Evolutionary conservation across 1,140 invertebrate genomes (phyloP).

Genomic region (Dolichoris vasculosae): DNA sequence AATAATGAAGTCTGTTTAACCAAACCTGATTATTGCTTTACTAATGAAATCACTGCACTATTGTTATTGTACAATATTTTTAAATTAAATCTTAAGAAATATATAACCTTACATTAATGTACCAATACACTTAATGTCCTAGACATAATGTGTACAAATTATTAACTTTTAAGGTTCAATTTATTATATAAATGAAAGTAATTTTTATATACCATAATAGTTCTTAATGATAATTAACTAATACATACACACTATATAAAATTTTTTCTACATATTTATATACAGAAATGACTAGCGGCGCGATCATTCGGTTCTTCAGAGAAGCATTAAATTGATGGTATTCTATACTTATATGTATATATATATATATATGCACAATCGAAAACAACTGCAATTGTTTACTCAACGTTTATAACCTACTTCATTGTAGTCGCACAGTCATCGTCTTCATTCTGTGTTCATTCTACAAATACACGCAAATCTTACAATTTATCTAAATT

Average conservation of each 20-base stretch:
- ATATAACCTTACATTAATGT: background rate
- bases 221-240: slow-evolving; percentile 3
- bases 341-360: background rate
- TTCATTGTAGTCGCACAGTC: slow-evolving; percentile 16
- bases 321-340: background rate
- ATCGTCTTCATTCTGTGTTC: slow-evolving; percentile 29
- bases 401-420: slow-evolving; percentile 26
- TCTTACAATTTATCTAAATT: slow-evolving; percentile 13
- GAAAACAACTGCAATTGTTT: slow-evolving; percentile 33
- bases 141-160: background rate
- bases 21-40: background rate
- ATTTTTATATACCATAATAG: background rate
- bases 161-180: background rate
- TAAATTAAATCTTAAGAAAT: background rate
- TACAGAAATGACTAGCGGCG: background rate
- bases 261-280: background rate
- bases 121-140: background rate
- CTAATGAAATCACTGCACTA: background rate
- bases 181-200: background rate
- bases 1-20: background rate
- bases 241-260: background rate
- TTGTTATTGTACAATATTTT: background rate
- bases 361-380: background rate
- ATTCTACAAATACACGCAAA: background rate
- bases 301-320: background rate